These are phyloP conservation scores for Cotesia vestalis DNA, from an alignment of 1,140 invertebrate genomes.

Conservation along the genomic window DNA sequence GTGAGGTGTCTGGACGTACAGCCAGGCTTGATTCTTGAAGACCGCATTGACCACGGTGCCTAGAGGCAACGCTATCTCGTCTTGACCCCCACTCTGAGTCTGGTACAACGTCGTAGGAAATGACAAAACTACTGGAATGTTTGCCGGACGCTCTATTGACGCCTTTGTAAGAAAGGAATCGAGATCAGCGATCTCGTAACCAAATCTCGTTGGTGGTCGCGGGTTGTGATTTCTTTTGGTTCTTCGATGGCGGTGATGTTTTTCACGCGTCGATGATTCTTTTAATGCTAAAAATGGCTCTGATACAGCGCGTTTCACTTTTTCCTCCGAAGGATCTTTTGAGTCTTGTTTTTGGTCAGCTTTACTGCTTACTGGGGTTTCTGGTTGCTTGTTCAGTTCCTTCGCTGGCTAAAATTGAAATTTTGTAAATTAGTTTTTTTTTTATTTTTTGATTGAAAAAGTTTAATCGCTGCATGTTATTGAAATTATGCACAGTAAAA, in stretches of 20 bases:
- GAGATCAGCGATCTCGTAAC: conserved; percentile 79
- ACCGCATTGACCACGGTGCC: conserved; percentile 86
- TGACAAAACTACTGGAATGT: conserved; percentile 82
- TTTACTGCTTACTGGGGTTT: conserved; percentile 20
- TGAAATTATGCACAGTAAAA: too few relatives aligned
- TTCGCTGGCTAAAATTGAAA: conserved; percentile 1
- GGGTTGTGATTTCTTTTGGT: conserved; percentile 51
- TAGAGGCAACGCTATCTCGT: conserved; percentile 76
- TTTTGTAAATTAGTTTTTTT: too few relatives aligned
- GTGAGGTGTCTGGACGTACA: conserved; percentile 84
- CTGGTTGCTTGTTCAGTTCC: background rate
- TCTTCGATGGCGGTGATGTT: conserved; percentile 48
- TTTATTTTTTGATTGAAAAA: too few relatives aligned
- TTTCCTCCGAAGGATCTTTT: conserved; percentile 39
- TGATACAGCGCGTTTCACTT: conserved; percentile 54
- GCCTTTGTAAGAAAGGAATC: conserved; percentile 78
- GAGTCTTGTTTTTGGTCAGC: conserved; percentile 14
- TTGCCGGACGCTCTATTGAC: conserved; percentile 76
- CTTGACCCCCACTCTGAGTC: conserved; percentile 75
- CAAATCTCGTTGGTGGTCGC: conserved; percentile 64
- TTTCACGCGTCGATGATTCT: conserved; percentile 46
- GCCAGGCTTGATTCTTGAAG: conserved; percentile 83
- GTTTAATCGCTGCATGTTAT: too few relatives aligned
- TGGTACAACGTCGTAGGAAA: conserved; percentile 79
- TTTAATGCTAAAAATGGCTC: conserved; percentile 51